A percentile compares a stretch with the other conserved stretches of the same genome.
These are phyloP conservation scores for Oppia nitens DNA, from an alignment of 1,140 invertebrate genomes.

Conservation along the genomic window DNA sequence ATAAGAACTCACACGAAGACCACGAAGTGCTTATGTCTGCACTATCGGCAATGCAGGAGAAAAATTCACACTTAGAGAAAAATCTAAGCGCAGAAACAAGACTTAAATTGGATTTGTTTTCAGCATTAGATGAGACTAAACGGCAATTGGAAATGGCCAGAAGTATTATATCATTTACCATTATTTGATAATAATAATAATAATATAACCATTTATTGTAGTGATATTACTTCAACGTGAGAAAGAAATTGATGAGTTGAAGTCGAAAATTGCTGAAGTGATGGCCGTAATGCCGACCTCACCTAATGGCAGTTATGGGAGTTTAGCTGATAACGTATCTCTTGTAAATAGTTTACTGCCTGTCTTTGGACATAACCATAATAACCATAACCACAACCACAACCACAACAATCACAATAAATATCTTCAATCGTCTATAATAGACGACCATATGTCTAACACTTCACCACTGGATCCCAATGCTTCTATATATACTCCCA, in stretches of 20 bases:
- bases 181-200: no score
- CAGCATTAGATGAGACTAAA: conserved; percentile 83
- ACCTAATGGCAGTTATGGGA: neutral
- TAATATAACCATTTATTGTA: no score
- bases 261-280: conserved; percentile 53
- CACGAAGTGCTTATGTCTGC: conserved; percentile 60
- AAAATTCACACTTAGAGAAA: conserved; percentile 71
- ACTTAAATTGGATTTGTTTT: conserved; percentile 89
- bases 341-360: conserved; percentile 6
- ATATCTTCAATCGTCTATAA: no score
- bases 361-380: neutral
- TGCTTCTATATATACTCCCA: conserved; percentile 75
- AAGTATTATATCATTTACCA: no score
- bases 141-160: conserved; percentile 78
- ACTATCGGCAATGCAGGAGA: conserved; percentile 63
- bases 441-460: neutral
- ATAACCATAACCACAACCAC: conserved; percentile 3
- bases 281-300: conserved; percentile 12
- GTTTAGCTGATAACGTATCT: neutral
- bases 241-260: conserved; percentile 74
- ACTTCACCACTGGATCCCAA: conserved; percentile 55
- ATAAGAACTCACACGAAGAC: conserved; percentile 53
- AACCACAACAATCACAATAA: conserved; percentile 3
- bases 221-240: conserved; percentile 60
- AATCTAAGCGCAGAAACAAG: conserved; percentile 85